These are phyloP conservation scores for Drosophila pruinosa DNA, from an alignment of 1,140 invertebrate genomes.

Conservation along the genomic window DNA sequence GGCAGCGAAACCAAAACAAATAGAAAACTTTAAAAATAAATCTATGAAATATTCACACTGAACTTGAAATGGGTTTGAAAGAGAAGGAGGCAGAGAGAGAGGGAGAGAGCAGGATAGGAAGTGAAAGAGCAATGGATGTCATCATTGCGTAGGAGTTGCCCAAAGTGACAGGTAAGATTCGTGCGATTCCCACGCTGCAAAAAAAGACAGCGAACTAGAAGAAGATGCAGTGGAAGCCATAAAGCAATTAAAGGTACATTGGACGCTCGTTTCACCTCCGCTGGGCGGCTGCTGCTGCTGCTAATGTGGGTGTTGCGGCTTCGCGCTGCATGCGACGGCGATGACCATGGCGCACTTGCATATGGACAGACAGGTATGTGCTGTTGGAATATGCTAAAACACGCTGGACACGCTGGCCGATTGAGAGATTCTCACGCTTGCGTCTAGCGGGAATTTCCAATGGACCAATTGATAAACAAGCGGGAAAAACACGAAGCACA, in stretches of 20 bases:
- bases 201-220: conserved; percentile 7
- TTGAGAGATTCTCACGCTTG: conserved; percentile 63
- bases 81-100: neutral
- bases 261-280: conserved; percentile 34
- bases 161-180: conserved; percentile 45
- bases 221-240: conserved; percentile 34
- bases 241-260: conserved; percentile 74
- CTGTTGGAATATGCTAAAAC: conserved; percentile 35
- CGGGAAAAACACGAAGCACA: conserved; percentile 61
- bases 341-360: neutral
- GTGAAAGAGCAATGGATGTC: neutral
- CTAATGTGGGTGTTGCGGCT: conserved; percentile 76
- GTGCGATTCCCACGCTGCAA: conserved; percentile 58
- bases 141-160: conserved; percentile 18
- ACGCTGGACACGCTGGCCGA: conserved; percentile 17
- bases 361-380: conserved; percentile 22
- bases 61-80: conserved; percentile 49
- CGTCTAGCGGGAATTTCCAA: conserved; percentile 57
- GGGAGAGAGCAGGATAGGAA: neutral
- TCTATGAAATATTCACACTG: conserved; percentile 50
- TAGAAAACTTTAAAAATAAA: conserved; percentile 70
- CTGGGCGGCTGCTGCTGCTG: conserved; percentile 33
- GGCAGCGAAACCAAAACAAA: conserved; percentile 48
- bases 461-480: conserved; percentile 66
- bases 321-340: conserved; percentile 39